Evolutionary conservation across 1,140 invertebrate genomes (phyloP).

Genomic region (Drosophila rhopaloa): DNA sequence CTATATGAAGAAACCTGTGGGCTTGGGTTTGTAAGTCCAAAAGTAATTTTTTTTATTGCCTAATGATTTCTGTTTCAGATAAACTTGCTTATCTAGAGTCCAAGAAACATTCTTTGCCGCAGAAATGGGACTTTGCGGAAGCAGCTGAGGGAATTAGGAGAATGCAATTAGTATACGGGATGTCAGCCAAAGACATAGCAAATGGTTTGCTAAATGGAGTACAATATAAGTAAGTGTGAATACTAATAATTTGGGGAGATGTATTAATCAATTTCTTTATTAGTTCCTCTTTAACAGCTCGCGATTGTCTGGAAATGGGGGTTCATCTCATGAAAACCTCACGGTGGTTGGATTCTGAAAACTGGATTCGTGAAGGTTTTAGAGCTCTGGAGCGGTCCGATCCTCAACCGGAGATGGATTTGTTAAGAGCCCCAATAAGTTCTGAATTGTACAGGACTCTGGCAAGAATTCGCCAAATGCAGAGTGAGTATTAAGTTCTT

Average conservation of each 20-base stretch:
- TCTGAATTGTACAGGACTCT: not conserved
- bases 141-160: not conserved
- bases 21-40: constrained; percentile 2
- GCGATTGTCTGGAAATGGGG: too few relatives aligned
- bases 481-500: not conserved
- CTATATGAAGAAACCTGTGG: constrained; percentile 24
- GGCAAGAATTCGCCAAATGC: not conserved
- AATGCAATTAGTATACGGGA: not conserved
- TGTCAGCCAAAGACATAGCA: constrained; percentile 3
- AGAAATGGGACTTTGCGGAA: not conserved
- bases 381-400: not conserved
- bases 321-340: not conserved
- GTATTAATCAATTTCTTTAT: too few relatives aligned
- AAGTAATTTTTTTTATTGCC: not conserved
- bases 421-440: not conserved
- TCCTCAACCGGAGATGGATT: not conserved
- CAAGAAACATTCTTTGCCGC: not conserved
- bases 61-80: not conserved
- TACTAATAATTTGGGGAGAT: too few relatives aligned
- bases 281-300: constrained; percentile 5
- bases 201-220: constrained; percentile 19
- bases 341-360: not conserved
- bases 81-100: not conserved
- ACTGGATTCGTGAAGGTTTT: not conserved
- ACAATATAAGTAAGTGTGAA: constrained; percentile 6